A percentile compares a stretch with the other conserved stretches of the same genome.
These are phyloP conservation scores for Calidris pygmaea DNA, from an alignment of 2,113 vertebrate genomes.

Conservation along the genomic window DNA sequence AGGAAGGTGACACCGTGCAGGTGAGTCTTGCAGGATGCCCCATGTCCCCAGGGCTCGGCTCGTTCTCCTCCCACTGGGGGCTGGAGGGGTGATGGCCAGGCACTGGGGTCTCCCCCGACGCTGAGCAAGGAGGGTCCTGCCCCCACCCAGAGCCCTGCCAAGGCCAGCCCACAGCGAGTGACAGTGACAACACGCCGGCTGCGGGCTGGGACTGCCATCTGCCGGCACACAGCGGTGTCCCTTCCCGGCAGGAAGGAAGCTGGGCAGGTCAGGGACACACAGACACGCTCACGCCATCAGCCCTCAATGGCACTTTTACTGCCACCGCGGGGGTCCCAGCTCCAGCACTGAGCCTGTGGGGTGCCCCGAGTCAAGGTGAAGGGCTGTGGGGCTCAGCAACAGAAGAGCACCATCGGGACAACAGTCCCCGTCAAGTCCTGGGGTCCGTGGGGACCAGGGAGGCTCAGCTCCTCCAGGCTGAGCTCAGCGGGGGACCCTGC, in stretches of 20 bases:
- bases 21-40: background rate
- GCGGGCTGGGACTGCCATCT: background rate
- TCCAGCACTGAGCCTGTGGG: accelerated
- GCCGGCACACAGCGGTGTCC: background rate
- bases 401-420: background rate
- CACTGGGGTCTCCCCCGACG: accelerated
- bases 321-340: accelerated
- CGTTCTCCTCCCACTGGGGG: background rate
- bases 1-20: accelerated
- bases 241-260: background rate
- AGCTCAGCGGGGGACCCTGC: background rate
- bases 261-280: background rate
- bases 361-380: accelerated
- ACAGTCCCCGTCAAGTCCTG: accelerated
- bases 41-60: accelerated
- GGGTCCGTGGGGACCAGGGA: background rate
- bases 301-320: background rate
- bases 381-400: background rate
- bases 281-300: accelerated
- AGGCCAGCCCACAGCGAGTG: background rate
- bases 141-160: background rate
- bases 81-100: background rate
- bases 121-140: background rate
- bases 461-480: background rate
- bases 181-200: accelerated